phyloP scores from a whole-genome alignment of 2,113 vertebrate species.

The Microcebus lehilahytsara region DNA sequence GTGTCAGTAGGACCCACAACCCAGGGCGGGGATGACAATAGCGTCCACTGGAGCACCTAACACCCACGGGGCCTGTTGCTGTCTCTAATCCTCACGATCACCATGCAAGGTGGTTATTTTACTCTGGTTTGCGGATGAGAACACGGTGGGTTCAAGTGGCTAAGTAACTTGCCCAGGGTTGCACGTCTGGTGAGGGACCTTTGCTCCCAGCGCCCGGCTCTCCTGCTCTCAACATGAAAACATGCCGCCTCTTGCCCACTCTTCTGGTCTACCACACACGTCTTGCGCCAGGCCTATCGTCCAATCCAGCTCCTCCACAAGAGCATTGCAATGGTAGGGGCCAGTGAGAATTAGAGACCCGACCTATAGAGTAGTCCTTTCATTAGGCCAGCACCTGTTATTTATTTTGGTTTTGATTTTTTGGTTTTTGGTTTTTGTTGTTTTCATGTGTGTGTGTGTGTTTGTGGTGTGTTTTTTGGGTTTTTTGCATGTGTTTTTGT shows the following conservation, averaged over 20 bases:
- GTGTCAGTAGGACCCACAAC: fast-evolving
- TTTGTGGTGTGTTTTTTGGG: too few relatives aligned
- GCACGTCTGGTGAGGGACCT: background rate
- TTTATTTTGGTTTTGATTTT: background rate
- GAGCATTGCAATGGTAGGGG: background rate
- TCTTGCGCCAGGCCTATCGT: too few relatives aligned
- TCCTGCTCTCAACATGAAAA: background rate
- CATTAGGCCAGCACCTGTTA: background rate
- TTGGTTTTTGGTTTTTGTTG: too few relatives aligned
- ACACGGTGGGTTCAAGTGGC: background rate
- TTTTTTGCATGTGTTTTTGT: background rate
- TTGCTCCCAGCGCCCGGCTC: background rate
- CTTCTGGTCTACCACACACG: background rate
- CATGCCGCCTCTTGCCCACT: background rate
- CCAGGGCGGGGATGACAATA: background rate
- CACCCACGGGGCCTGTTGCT: background rate
- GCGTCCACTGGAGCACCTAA: background rate
- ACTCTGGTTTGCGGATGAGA: background rate
- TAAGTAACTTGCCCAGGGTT: background rate
- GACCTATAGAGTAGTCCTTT: background rate
- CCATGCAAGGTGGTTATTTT: background rate
- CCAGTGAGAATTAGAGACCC: background rate
- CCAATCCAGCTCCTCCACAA: background rate
- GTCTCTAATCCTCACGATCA: background rate
- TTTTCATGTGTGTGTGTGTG: too few relatives aligned